Conservation (phyloP, 2,797 vertebrate species). For the Hephaestus fuliginosus region DNA sequence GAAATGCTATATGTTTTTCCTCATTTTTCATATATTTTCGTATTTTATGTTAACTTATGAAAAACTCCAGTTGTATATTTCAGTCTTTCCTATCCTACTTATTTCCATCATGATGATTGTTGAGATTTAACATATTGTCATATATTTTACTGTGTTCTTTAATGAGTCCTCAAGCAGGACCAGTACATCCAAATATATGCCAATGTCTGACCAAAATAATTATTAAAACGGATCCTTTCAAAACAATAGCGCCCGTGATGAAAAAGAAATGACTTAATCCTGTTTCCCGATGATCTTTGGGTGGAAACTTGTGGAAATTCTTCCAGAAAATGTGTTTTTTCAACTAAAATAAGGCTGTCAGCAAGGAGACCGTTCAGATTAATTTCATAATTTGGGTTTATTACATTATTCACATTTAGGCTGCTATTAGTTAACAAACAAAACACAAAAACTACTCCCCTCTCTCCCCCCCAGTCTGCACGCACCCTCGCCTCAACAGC, state of each 20-base stretch:
- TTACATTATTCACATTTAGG: slow-evolving; percentile 19
- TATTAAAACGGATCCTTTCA: slow-evolving; percentile 3
- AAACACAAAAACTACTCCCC: not conserved
- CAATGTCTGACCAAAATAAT: not conserved
- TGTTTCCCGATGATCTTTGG: not conserved
- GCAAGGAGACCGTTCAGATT: slow-evolving; percentile 4
- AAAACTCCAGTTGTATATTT: not conserved
- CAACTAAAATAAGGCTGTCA: not conserved
- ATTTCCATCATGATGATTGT: not conserved
- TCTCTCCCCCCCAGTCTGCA: not conserved
- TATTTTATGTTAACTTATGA: not conserved
- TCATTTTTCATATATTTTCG: not conserved
- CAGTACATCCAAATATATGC: not conserved
- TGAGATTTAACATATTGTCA: not conserved
- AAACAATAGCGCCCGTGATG: not conserved
- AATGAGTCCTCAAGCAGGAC: not conserved
- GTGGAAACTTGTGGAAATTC: not conserved
- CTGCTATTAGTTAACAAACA: not conserved
- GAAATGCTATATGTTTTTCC: not conserved
- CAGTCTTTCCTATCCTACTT: not conserved
- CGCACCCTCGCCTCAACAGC: not conserved
- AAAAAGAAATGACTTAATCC: not conserved
- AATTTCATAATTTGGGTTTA: slow-evolving; percentile 20
- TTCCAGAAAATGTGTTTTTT: slow-evolving; percentile 10
- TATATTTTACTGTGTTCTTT: not conserved